Evolutionary conservation across 2,888 invertebrate species (phyloP), one percentile per base, ranked within the genome.

Genomic region (Heliothis peltigera): DNA sequence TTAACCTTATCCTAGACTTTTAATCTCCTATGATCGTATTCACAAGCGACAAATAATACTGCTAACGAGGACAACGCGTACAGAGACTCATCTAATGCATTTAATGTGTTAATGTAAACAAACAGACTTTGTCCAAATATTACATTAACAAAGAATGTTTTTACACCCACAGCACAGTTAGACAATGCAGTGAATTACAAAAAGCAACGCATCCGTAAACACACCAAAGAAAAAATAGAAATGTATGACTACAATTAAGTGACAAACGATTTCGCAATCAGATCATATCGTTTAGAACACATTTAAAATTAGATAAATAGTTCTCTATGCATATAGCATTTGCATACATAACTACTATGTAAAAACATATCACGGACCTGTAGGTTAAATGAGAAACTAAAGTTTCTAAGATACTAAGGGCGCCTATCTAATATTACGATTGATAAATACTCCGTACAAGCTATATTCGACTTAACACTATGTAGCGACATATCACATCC

Each of bases 401-500:
- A 84, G 70, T 84, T 81, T 82, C 89, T 91, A 92, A 85, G 82
- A 88, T 89, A 83, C 89, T 90, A 91, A 84, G 88, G 91, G 88
- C 86, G 81, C 90, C 92, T 93, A 93, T 91, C 92, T 93, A 93
- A 83, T 83, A 87, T 89, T 91, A 91, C 89, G 82, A 87, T 91
- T 90, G 94, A 94, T 94, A 94, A 94, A 94, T 94, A 94, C 88
- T 91, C 87, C 92, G 87, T 93, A 92, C 83, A 84, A 80, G 80
- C 91, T 92, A 91, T 84, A 87, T 84, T 87, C 87, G 82, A 87
- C 90, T 91, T 93, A 92, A 78, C 64, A 79, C 88, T 93, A 92
- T 84, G 86, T 87, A 91, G 91, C 92, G 91, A 91, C 90, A 87
- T 94, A 94, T 94, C 94, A 95, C 94, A 94, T 93, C 89, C 90